Base-by-base conservation (phyloP, 2,888 invertebrate genomes). In the Leucoma salicis region DNA sequence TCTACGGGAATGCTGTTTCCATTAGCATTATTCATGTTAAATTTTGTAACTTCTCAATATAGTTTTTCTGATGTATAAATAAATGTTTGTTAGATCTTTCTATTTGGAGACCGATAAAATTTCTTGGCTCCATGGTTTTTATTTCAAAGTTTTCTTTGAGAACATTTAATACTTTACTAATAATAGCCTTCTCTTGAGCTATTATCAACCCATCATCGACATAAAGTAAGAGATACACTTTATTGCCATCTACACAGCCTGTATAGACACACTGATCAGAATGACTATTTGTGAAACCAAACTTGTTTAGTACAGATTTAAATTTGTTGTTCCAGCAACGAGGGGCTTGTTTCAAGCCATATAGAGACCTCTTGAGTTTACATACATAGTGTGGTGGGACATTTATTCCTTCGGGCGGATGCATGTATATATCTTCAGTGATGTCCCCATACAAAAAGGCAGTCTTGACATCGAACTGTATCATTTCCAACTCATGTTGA, bases 301-400 rank as follows among this genome's bases (percentile, higher is more conserved):
- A 39, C 46, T 51, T 47, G 15, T 48, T 35, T 15, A 53, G 7
- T 24, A 46, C 5, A 31, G 11, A 18, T 25, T 48, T 33, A 32
- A 60, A 57, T 39, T 55, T 60, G 3, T 24, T 16, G 28, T 53
- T 59, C 56, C 56, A 56, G 35, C 54, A 58, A 12, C 55, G 21
- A 10, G 52, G 53, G 31, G 55, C 53, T 39, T 55, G 53, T 42
- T 55, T 58, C 4, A 54, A 21, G 2, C 56, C 53, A 51, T 53
- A 53, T 2, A 56, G 11, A 11, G 50, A 52, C 6, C 41, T 25
- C 7, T 39, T 48, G 4, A 55, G 38, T 48, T 55, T 53, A 50
- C 53, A 56, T 50, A 51, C 46, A 24, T 15, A 1, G 28, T 49
- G 37, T 31, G 39, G 25, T 29, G n/a, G 14, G 10, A 10, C 12